phyloP scores from a whole-genome alignment of 1,140 invertebrate genomes.

The Pissodes strobi region DNA sequence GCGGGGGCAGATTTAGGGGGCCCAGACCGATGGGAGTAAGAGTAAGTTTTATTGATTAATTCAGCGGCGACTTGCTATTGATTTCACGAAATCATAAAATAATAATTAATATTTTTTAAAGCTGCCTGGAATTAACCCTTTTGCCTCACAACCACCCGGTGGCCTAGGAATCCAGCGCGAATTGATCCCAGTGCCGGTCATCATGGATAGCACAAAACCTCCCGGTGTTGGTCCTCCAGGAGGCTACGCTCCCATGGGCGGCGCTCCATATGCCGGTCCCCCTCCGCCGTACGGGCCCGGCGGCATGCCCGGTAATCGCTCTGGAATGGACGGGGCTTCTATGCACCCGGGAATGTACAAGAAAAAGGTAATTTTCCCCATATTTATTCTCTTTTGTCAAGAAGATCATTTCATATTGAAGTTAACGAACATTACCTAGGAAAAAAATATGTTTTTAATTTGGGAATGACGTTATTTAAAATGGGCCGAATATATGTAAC shows the following conservation, averaged over 20 bases:
- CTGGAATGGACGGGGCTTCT: constrained; percentile 19
- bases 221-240: constrained; percentile 13
- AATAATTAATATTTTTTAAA: no score
- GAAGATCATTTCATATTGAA: no score
- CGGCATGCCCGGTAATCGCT: constrained; percentile 29
- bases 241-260: constrained; percentile 12
- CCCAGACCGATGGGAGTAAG: constrained; percentile 45
- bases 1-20: constrained; percentile 52
- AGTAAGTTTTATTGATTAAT: constrained; percentile 32
- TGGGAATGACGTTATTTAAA: no score
- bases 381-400: no score
- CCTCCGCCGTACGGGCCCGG: constrained; percentile 26
- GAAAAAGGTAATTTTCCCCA: no score
- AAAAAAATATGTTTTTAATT: no score
- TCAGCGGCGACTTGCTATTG: no score
- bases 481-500: no score
- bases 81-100: no score
- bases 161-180: constrained; percentile 57
- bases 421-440: no score
- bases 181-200: constrained; percentile 66
- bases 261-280: constrained; percentile 2
- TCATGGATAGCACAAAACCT: constrained; percentile 55
- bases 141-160: constrained; percentile 43
- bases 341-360: constrained; percentile 41
- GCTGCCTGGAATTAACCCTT: constrained; percentile 45